Base-by-base conservation (phyloP, 2,113 vertebrate species). In the Chaenogobius annularis region DNA sequence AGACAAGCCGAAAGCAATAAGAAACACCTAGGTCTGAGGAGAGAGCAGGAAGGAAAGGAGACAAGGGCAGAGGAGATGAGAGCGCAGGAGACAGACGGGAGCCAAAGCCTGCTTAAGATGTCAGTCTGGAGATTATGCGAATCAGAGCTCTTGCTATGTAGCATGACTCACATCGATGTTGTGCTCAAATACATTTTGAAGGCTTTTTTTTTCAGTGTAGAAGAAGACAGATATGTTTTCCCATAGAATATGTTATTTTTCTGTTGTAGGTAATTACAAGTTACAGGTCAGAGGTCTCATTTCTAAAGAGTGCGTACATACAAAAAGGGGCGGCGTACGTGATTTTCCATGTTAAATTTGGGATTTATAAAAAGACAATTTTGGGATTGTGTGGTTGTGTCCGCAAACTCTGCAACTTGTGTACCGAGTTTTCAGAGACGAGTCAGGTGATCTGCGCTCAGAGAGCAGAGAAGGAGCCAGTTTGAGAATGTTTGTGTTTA, bases 1-100 rank as follows among this genome's bases (percentile, higher is more conserved):
- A 85, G 83, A 83, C 23, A 66, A 65, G n/a, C 83, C 35, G 50
- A 14, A 64, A 63, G 55, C 14, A 59, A 67, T 17, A 7, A 48
- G 58, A 72, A 55, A 64, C 61, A 63, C 35, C 35, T 20, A 40
- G 56, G 56, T 15, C 22, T 59, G 22, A 14, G 19, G 61, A 63
- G 35, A 35, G 61, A n/a, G 61, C 17, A 43, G 31, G 35, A 43
- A 20, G 31, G 61, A 37, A 19, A 43, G 61, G 61, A 63, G 35
- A 63, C 61, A 6, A 63, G 61, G 61, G 35, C 19, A n/a, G 61
- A 63, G 61, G 61, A 63, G 58, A 61, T 12, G 23, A 61, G 58
- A 20, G 22, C 23, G 11, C 1, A 61, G 58, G 58, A 61, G 61
- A 63, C 61, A 63, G 61, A 63, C 31, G 35, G 19, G 35, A 61